Percentiles rank a stretch among this genome's conserved stretches.
These are phyloP conservation scores for Theretra japonica DNA, from an alignment of 2,888 invertebrate species.

Conservation along the genomic window DNA sequence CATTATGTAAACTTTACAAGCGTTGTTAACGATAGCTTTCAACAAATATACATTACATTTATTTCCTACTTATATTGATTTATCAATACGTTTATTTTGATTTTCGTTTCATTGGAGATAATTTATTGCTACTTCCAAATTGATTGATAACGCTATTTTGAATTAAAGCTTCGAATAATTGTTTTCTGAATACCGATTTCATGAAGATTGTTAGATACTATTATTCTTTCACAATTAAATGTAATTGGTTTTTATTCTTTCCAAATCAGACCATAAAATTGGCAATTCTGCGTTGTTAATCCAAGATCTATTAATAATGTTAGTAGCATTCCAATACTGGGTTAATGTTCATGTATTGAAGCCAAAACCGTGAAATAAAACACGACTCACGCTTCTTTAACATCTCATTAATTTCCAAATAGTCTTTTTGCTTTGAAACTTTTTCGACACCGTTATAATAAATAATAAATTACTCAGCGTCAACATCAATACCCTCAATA, in stretches of 20 bases:
- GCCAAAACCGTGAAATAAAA: constrained; percentile 8
- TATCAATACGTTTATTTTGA: constrained; percentile 1
- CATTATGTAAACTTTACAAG: constrained; percentile 21
- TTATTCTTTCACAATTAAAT: background rate
- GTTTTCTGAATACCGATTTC: no score
- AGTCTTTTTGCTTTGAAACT: background rate
- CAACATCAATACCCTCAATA: background rate
- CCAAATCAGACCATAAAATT: background rate
- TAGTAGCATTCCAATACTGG: background rate
- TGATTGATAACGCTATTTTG: background rate
- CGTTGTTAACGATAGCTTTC: constrained; percentile 17
- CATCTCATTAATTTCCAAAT: constrained; percentile 1
- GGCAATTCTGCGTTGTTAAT: background rate
- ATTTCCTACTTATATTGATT: constrained; percentile 3
- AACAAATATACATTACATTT: constrained; percentile 28
- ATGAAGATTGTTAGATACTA: background rate
- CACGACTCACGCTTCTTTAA: constrained; percentile 1
- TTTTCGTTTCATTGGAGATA: background rate
- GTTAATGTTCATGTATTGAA: background rate
- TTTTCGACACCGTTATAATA: background rate
- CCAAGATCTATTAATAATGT: background rate
- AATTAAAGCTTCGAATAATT: background rate
- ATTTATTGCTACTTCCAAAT: background rate
- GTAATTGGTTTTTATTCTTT: background rate
- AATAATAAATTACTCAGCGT: background rate